Evolutionary conservation across 2,888 invertebrate genomes (phyloP).

Genomic region (Dasypogon diadema): DNA sequence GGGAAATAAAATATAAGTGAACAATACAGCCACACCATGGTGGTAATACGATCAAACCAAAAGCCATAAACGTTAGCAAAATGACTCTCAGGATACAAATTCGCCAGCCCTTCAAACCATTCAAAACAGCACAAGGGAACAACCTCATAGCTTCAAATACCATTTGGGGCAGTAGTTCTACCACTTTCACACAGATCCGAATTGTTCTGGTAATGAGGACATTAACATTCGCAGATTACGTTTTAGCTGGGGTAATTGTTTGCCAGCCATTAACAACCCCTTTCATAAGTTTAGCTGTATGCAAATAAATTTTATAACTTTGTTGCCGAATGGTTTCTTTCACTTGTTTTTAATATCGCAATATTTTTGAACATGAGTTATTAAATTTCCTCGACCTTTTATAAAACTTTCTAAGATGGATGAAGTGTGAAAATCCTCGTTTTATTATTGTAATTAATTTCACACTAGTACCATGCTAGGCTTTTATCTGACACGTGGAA

Average conservation of each 20-base stretch:
- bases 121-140: conserved; percentile 34
- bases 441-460: no score
- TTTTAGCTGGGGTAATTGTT: conserved; percentile 42
- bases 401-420: no score
- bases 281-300: conserved; percentile 30
- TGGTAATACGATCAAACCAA: conserved; percentile 38
- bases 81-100: conserved; percentile 37
- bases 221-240: conserved; percentile 42
- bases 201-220: conserved; percentile 42
- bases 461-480: no score
- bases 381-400: no score
- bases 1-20: conserved; percentile 16
- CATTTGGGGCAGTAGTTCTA: conserved; percentile 38
- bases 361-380: no score
- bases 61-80: conserved; percentile 41
- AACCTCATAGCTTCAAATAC: conserved; percentile 9
- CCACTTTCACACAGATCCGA: conserved; percentile 38
- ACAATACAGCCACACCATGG: conserved; percentile 16
- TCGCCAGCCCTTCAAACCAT: conserved; percentile 36
- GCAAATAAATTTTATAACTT: conserved; percentile 40
- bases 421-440: no score
- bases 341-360: not conserved
- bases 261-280: conserved; percentile 39
- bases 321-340: conserved; percentile 4
- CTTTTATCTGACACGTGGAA: no score